A percentile compares a stretch with the other conserved stretches of the same genome.
These are phyloP conservation scores for Labeo catla DNA, from an alignment of 2,113 vertebrate genomes.

Conservation along the genomic window DNA sequence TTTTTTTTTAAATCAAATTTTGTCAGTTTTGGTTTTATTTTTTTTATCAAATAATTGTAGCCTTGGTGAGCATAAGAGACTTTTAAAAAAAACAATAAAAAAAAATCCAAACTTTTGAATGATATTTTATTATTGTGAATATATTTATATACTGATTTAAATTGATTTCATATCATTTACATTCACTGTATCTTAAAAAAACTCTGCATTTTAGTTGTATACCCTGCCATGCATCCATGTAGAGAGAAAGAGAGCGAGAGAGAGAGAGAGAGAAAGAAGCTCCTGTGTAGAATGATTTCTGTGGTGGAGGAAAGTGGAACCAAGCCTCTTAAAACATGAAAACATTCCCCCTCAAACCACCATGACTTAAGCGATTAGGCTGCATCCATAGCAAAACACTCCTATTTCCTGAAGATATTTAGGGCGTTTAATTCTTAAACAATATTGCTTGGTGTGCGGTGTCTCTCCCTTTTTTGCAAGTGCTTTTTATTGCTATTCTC, in stretches of 20 bases:
- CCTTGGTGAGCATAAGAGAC: not conserved
- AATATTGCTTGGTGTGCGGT: slow-evolving; percentile 66
- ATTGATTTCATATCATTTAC: not conserved
- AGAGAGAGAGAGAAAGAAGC: slow-evolving; percentile 41
- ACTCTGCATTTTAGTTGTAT: not conserved
- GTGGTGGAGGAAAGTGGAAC: slow-evolving; percentile 72
- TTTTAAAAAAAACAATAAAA: no score
- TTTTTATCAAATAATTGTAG: not conserved
- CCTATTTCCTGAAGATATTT: slow-evolving; percentile 77
- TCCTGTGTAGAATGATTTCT: slow-evolving; percentile 64
- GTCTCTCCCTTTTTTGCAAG: slow-evolving; percentile 62
- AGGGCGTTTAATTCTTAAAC: slow-evolving; percentile 74
- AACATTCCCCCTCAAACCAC: slow-evolving; percentile 76
- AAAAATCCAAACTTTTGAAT: not conserved
- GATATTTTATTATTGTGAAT: not conserved
- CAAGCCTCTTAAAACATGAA: slow-evolving; percentile 75
- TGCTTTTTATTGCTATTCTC: slow-evolving; percentile 65
- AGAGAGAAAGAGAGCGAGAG: slow-evolving; percentile 30
- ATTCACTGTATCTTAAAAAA: not conserved
- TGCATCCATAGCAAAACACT: slow-evolving; percentile 73
- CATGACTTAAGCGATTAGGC: slow-evolving; percentile 80
- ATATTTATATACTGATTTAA: slow-evolving; percentile 19
- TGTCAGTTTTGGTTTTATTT: not conserved
- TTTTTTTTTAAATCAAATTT: no score
- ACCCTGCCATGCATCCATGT: not conserved